Evolutionary conservation across 2,113 vertebrate species (phyloP).

Genomic region (Hemicordylus capensis): DNA sequence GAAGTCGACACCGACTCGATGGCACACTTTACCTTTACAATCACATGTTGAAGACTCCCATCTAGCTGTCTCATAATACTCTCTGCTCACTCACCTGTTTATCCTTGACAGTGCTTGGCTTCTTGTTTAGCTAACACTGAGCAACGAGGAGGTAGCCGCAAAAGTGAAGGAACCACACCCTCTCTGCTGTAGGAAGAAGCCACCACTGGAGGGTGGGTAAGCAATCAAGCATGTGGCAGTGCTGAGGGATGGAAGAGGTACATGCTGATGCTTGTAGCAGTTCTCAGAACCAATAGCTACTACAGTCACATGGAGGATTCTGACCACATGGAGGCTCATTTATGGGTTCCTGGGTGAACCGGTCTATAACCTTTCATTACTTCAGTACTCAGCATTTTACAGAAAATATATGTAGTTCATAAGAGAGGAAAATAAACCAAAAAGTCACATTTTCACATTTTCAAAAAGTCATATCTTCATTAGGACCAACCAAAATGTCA

Average conservation of each 20-base stretch:
- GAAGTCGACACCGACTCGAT: no score
- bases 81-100: background rate
- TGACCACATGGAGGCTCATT: background rate
- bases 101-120: background rate
- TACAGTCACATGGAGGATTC: no score
- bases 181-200: background rate
- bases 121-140: background rate
- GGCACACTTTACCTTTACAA: no score
- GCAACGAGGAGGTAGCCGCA: background rate
- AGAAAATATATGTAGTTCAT: no score
- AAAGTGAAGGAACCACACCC: no score
- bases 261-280: background rate
- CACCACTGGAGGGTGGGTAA: background rate
- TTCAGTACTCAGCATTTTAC: background rate
- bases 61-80: background rate
- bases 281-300: background rate
- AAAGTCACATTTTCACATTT: no score
- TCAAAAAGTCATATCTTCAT: no score
- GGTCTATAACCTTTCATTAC: background rate
- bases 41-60: no score
- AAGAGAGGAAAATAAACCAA: no score
- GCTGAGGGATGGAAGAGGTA: no score
- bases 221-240: background rate
- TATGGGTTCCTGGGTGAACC: background rate
- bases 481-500: no score